Evolutionary conservation across 2,113 vertebrate species (phyloP), one percentile per base, ranked within the genome.

Genomic region (Noturus placidus): DNA sequence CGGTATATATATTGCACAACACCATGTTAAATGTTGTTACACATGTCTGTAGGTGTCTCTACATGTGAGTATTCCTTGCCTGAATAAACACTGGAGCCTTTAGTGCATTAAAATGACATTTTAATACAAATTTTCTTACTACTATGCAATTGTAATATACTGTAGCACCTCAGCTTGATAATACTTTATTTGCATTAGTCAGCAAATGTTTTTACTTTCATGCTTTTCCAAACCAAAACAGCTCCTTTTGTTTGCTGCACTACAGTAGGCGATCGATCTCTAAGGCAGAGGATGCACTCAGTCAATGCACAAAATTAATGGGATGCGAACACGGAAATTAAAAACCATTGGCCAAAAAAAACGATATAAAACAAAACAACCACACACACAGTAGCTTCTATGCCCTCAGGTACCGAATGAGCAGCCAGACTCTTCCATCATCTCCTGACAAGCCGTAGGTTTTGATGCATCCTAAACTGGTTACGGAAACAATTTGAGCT

Each of bases 241-340:
- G 35, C 7, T 38, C 33, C 17, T 38, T 69, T 14, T 59, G 3
- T 5, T 69, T 70, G 10, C 17, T 52, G n/a, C 11, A 54, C 20
- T 11, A 63, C 27, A 83, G 84, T 33, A 38, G 25, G 83, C 20
- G 65, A 88, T 83, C 52, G 70, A 70, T 89, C 82, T 84, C 33
- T 6, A 57, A 56, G 67, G 54, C 74, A 46, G 82, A 72, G 76
- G 74, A 79, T 74, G 50, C 22, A 61, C 54, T 52, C 33, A 74
- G 76, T 67, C 70, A 89, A 87, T 82, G 59, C 27, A 22, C 82
- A 50, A 46, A 52, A 52, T 65, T 54, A 67, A 69, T 84, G 42
- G 63, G 19, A 77, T 10, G n/a, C 1, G 33, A 56, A 17, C 14
- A 42, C 56, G 82, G 72, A 65, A 65, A 86, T 76, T 76, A 77